phyloP scores from a whole-genome alignment of 2,797 vertebrate genomes.

The Danio tinwini region DNA sequence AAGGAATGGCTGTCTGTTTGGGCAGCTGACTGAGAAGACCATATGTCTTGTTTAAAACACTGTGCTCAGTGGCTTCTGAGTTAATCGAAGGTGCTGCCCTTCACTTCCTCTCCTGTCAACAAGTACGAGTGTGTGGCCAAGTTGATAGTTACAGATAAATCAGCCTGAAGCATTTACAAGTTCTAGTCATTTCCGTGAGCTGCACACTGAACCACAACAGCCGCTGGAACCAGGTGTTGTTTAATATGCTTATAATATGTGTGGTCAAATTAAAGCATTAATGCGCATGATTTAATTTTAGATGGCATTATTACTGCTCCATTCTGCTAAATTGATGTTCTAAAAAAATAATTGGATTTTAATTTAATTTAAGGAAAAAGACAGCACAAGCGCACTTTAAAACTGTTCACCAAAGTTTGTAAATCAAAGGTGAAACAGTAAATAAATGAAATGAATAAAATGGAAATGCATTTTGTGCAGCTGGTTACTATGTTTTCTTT shows the following conservation, averaged over 20 bases:
- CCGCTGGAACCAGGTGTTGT: conserved; percentile 8
- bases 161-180: conserved; percentile 21
- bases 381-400: neutral
- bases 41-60: conserved; percentile 74
- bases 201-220: neutral
- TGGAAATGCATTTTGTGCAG: neutral
- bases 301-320: neutral
- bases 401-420: neutral
- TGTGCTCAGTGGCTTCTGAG: conserved; percentile 57
- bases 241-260: neutral
- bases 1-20: conserved; percentile 69
- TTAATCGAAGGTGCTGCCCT: conserved; percentile 61
- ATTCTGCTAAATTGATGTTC: neutral
- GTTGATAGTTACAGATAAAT: conserved; percentile 30
- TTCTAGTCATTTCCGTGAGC: conserved; percentile 36
- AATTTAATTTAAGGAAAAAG: neutral
- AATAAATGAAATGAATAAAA: neutral
- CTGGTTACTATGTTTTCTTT: neutral
- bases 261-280: neutral
- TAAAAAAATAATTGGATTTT: neutral
- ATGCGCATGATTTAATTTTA: neutral
- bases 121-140: conserved; percentile 26
- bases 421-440: neutral
- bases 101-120: conserved; percentile 43
- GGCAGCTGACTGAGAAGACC: conserved; percentile 67